Evolutionary conservation across 2,797 vertebrate genomes (phyloP), one percentile per base, ranked within the genome.

Genomic region (Sebastes dallii): DNA sequence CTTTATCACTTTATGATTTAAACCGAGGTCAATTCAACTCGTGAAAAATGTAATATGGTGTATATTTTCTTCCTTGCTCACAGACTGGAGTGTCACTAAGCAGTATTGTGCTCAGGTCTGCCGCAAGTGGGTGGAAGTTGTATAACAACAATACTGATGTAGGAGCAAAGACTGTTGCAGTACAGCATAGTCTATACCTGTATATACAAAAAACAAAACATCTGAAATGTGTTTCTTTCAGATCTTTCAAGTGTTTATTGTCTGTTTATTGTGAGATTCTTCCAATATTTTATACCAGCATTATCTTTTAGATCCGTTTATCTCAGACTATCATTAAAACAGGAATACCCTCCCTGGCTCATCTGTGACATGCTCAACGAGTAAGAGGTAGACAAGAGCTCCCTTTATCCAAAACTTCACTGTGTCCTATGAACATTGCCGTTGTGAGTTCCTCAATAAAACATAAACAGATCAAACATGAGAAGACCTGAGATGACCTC

Each of bases 361-460:
- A 36, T 32, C 59, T 32, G 3, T 29, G 64, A 61, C 39, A 32
- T 65, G 39, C 18, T 55, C 65, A 8, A 52, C 10, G n/a, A 46
- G 6, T 16, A 58, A 27, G 32, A 61, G 13, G 46, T 3, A n/a
- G 50, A 75, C 39, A 77, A 85, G 25, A 66, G 20, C 14, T 50
- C 24, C 52, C 75, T 65, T 76, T 29, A 39, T 83, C 65, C 22
- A 30, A 59, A 52, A 65, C 59, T 18, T 20, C 36, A 11, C n/a
- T 27, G 6, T 69, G 52, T 75, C 77, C 30, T 69, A 18, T 76
- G 77, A 88, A 66, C 34, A 55, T 30, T 61, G 56, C 55, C 7
- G 9, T 39, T 67, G 76, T 66, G 67, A 73, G 59, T 68, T 58
- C 66, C 70, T 88, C 72, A 87, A 93, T 92, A 89, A 94, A 88